Conservation (phyloP, 92 coral and sea anemone genomes). For the Actinernus sp. region DNA sequence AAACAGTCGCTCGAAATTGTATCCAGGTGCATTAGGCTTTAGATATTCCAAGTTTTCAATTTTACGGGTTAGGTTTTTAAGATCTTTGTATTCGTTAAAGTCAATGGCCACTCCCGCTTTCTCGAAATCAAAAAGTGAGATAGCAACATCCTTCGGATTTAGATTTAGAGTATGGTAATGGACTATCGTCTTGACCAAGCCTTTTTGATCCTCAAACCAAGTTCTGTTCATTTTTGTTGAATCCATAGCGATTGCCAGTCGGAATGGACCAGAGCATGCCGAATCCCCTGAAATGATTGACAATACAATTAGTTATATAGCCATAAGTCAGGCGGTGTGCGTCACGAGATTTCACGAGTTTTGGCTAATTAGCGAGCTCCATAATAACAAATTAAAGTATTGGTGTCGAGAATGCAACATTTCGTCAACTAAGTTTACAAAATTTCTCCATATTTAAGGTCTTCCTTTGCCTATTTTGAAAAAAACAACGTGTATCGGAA, state of each 20-base stretch:
- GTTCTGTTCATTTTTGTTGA: slow-evolving; percentile 14
- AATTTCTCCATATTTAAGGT: no score
- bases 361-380: no score
- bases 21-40: neutral
- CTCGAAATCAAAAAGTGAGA: neutral
- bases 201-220: neutral
- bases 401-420: no score
- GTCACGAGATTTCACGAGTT: no score
- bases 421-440: no score
- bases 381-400: no score
- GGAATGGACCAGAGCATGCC: neutral
- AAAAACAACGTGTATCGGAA: no score
- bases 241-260: slow-evolving; percentile 8
- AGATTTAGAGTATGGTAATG: no score
- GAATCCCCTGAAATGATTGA: neutral
- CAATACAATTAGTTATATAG: no score
- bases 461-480: no score
- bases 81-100: neutral
- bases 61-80: neutral
- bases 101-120: neutral
- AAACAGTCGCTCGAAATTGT: neutral
- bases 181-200: slow-evolving; percentile 6
- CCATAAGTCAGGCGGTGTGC: no score
- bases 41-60: neutral
- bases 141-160: neutral